Conservation (phyloP, 1,140 invertebrate species). For the Archivesica marissinica region DNA sequence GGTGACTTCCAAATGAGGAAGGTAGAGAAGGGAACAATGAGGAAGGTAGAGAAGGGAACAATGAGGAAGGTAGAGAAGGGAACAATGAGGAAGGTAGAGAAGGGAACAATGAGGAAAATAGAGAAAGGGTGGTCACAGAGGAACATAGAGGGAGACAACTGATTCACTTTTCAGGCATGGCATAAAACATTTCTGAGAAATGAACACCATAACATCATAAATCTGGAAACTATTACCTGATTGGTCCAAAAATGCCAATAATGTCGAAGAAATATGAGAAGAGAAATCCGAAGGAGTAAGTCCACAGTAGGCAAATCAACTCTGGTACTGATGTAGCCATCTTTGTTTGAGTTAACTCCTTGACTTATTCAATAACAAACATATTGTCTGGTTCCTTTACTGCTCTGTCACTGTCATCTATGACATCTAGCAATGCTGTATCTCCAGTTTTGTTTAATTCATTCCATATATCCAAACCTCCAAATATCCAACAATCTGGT, state of each 20-base stretch:
- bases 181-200: no score
- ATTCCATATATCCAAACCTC: not conserved
- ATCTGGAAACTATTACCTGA: slow-evolving; percentile 15
- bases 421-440: not conserved
- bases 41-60: no score
- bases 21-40: no score
- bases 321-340: not conserved
- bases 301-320: not conserved
- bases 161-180: no score
- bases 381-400: not conserved
- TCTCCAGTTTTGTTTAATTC: not conserved
- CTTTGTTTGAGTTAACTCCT: not conserved
- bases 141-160: no score
- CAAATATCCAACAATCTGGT: no score
- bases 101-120: no score
- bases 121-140: no score
- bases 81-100: no score
- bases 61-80: no score
- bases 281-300: slow-evolving; percentile 10
- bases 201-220: not conserved
- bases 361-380: not conserved
- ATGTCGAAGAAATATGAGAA: not conserved
- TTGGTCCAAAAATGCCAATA: slow-evolving; percentile 15
- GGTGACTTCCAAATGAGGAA: no score
- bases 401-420: not conserved